phyloP scores from a whole-genome alignment of 2,888 invertebrate species.

The Cerastoderma edule region DNA sequence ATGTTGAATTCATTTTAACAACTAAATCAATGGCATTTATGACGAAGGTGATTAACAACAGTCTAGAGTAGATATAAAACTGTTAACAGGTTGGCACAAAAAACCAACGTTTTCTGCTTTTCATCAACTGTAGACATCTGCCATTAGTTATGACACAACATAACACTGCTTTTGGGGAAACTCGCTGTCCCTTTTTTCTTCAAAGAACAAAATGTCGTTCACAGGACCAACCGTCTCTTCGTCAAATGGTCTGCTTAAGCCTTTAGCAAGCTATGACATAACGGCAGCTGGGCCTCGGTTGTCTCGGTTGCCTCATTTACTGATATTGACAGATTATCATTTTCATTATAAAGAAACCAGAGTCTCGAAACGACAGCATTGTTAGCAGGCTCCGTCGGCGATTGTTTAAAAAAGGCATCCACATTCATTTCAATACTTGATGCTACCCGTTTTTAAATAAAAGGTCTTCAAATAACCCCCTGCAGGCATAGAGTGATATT shows the following conservation, averaged over 20 bases:
- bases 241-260: constrained; percentile 3
- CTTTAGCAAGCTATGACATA: background rate
- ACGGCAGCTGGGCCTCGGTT: constrained; percentile 19
- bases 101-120: too few relatives aligned
- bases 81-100: too few relatives aligned
- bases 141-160: too few relatives aligned
- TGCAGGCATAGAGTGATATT: constrained; percentile 7
- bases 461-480: background rate
- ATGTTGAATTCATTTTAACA: too few relatives aligned
- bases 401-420: background rate
- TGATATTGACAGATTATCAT: constrained; percentile 33
- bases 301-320: background rate
- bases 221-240: too few relatives aligned
- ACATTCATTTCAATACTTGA: constrained; percentile 14
- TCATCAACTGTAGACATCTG: too few relatives aligned
- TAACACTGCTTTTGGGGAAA: too few relatives aligned
- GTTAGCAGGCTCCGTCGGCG: background rate
- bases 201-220: too few relatives aligned
- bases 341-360: constrained; percentile 17
- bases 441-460: constrained; percentile 4
- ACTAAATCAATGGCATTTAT: too few relatives aligned
- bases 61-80: too few relatives aligned
- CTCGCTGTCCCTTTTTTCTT: too few relatives aligned
- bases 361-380: background rate
- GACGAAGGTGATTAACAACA: too few relatives aligned